Evolutionary conservation across 2,888 invertebrate genomes (phyloP).

Genomic region (Parasteatoda lunata): DNA sequence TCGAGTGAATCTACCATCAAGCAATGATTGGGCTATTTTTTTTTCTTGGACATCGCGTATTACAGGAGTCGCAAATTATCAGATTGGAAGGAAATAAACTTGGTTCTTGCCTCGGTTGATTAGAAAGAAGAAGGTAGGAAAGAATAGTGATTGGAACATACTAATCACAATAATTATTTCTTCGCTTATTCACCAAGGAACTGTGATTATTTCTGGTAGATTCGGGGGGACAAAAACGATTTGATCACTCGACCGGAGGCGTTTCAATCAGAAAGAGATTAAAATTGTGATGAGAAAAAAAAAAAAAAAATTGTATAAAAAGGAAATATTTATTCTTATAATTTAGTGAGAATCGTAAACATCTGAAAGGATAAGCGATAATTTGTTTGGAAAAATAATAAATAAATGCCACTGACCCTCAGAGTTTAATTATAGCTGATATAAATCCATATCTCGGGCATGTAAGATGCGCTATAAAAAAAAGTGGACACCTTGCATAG

Average conservation of each 20-base stretch:
- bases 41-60: background rate
- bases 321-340: background rate
- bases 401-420: too few species aligned
- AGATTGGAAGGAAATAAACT: too few species aligned
- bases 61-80: background rate
- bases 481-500: too few species aligned
- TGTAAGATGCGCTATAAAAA: too few species aligned
- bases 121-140: background rate
- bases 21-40: background rate
- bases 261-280: background rate
- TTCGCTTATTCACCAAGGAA: background rate
- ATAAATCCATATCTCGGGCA: too few species aligned
- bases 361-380: too few species aligned
- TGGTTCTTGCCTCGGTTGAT: too few species aligned
- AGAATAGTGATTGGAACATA: slow-evolving; percentile 38
- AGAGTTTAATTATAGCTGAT: too few species aligned
- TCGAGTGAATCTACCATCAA: background rate
- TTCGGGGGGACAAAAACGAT: background rate
- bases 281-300: background rate
- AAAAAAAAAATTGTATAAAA: background rate
- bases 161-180: slow-evolving; percentile 50
- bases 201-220: background rate
- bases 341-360: too few species aligned
- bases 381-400: too few species aligned
- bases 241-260: background rate